Conservation (phyloP, 2,797 vertebrate genomes). For the Peromyscus melanophrys region DNA sequence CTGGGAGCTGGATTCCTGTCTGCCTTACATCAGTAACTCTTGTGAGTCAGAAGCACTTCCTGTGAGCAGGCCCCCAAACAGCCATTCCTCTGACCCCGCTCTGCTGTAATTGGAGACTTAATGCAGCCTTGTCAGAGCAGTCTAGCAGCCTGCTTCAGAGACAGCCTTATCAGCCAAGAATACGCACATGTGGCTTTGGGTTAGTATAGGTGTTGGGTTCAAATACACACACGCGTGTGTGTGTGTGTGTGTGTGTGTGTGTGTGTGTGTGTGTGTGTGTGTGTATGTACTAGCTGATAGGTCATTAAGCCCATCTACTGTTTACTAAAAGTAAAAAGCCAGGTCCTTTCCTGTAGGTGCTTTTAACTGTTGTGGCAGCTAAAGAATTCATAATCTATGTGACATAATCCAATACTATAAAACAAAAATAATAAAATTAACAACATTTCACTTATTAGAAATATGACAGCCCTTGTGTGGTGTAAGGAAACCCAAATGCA, state of each 20-base stretch:
- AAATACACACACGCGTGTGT: neutral
- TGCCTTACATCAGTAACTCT: constrained; percentile 25
- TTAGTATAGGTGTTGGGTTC: constrained; percentile 21
- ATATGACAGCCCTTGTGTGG: neutral
- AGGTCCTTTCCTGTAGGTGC: neutral
- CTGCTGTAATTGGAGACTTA: neutral
- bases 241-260: too few relatives aligned
- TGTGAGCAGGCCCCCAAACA: neutral
- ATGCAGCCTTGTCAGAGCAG: neutral
- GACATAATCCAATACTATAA: neutral
- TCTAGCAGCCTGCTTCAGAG: neutral
- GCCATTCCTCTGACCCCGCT: neutral
- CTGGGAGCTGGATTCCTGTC: neutral
- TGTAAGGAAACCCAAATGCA: neutral
- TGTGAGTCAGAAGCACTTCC: constrained; percentile 20
- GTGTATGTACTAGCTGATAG: neutral
- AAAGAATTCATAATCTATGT: constrained; percentile 46
- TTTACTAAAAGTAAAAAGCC: constrained; percentile 30
- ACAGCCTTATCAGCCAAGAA: constrained; percentile 6
- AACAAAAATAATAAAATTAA: constrained; percentile 49
- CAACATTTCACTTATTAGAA: neutral
- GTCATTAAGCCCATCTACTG: constrained; percentile 26
- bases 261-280: too few relatives aligned
- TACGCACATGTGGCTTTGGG: constrained; percentile 17
- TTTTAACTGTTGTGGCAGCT: constrained; percentile 41